Evolutionary conservation across 2,797 vertebrate genomes (phyloP), one percentile per base, ranked within the genome.

Genomic region (Mus spretus): DNA sequence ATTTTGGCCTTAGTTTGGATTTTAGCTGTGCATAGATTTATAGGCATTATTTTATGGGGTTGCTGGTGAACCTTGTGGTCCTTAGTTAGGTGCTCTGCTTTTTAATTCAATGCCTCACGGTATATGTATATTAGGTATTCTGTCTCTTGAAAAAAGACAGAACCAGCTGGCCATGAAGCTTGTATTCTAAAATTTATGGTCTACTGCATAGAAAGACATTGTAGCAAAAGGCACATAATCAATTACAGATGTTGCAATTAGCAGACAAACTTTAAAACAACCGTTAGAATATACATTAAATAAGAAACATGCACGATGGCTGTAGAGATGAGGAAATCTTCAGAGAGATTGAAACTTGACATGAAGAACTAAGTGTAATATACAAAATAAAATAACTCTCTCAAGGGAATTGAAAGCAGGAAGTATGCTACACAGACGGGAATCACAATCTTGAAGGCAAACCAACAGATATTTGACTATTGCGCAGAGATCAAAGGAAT

Each of bases 181-280:
- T 93, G 28, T 12, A 14, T 93, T 89, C 22, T 91, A 82, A 94
- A 85, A 47, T 94, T 86, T 50, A 91, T 94, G 63, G 17, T 77
- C 20, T 83, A 40, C 47, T 91, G 10, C 0, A 63, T 40, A 88
- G 65, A 84, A 81, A 91, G 47, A 47, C 20, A 84, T 79, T 82
- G 55, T 70, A 95, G 37, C 89, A 19, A 91, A 87, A 80, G 6
- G 65, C 22, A 78, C n/a, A 94, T 67, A 91, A 94, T 55, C 31
- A 95, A 92, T 93, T 81, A n/a, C 9, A 96, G 24, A 70, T 90
- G 31, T 37, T 87, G 6, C 89, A 70, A 95, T 92, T 87, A 87
- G 28, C 31, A 79, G 37, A 47, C n/a, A 57, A 12, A 91, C 12
- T 83, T 96, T 89, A 80, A 93, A 89, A 96, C 92, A 93, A 82